Evolutionary conservation across 2,888 invertebrate species (phyloP).

Genomic region (Microctonus aethiopoides): DNA sequence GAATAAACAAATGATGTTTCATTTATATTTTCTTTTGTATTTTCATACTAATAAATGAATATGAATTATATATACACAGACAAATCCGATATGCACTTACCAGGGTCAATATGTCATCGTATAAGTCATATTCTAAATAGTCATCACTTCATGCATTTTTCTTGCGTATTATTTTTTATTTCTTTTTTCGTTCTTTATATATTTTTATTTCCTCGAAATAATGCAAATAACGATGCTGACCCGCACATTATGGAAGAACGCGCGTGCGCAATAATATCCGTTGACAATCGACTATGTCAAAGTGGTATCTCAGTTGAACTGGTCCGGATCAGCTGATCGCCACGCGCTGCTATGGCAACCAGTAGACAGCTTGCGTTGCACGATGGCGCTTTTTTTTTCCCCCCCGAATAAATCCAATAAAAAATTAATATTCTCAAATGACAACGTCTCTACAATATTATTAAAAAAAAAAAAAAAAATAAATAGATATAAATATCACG

Average conservation of each 20-base stretch:
- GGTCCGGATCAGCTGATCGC: constrained; percentile 62
- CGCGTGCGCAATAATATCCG: constrained; percentile 18
- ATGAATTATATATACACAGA: background rate
- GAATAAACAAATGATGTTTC: background rate
- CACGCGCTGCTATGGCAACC: constrained; percentile 60
- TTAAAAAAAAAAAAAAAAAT: background rate
- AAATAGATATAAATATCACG: too few species aligned
- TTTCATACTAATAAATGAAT: too few species aligned
- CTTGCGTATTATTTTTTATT: background rate
- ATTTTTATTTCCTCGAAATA: background rate
- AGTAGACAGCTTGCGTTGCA: constrained; percentile 39
- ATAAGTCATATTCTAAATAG: background rate
- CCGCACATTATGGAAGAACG: background rate
- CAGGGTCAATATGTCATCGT: background rate
- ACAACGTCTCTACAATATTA: background rate
- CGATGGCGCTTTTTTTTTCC: constrained; percentile 37
- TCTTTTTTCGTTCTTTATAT: background rate
- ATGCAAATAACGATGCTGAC: background rate
- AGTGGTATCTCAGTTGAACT: constrained; percentile 33
- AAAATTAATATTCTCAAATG: background rate
- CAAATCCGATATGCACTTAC: background rate
- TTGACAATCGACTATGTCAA: constrained; percentile 17
- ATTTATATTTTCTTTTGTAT: too few species aligned
- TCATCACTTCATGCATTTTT: too few species aligned
- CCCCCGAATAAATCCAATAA: constrained; percentile 13